A percentile compares a stretch with the other conserved stretches of the same genome.
Evolutionary conservation across 2,113 vertebrate genomes (phyloP).

Genomic region (Xenus cinereus): DNA sequence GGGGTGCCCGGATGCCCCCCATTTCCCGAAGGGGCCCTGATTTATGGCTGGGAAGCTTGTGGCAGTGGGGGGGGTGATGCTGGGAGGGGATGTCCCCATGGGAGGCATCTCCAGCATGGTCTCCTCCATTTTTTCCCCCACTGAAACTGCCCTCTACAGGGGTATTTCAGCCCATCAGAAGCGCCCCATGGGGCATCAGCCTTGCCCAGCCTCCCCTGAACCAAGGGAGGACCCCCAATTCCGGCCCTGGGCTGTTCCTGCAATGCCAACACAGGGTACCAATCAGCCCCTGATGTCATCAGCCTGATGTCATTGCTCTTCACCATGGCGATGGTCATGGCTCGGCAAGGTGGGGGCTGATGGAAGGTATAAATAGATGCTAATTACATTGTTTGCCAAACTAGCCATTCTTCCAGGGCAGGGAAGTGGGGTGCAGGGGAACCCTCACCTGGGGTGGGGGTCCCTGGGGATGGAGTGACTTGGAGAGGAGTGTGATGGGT

Average conservation of each 20-base stretch:
- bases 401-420: background rate
- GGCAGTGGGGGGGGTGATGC: background rate
- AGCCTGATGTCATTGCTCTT: background rate
- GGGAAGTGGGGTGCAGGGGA: background rate
- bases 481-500: background rate
- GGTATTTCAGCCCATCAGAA: background rate
- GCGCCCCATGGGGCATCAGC: background rate
- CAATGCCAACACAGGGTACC: background rate
- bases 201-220: background rate
- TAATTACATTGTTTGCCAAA: background rate
- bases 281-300: background rate
- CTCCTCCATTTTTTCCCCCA: background rate
- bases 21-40: slow-evolving; percentile 31
- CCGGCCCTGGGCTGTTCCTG: background rate
- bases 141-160: background rate
- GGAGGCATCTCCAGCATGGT: background rate
- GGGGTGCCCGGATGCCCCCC: slow-evolving; percentile 59
- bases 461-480: background rate
- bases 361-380: background rate
- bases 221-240: background rate
- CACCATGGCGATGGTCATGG: background rate
- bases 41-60: slow-evolving; percentile 59
- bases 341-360: background rate
- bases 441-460: background rate
- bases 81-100: background rate